phyloP scores from a whole-genome alignment of 2,797 vertebrate genomes.

The Anisognathus igniventris region DNA sequence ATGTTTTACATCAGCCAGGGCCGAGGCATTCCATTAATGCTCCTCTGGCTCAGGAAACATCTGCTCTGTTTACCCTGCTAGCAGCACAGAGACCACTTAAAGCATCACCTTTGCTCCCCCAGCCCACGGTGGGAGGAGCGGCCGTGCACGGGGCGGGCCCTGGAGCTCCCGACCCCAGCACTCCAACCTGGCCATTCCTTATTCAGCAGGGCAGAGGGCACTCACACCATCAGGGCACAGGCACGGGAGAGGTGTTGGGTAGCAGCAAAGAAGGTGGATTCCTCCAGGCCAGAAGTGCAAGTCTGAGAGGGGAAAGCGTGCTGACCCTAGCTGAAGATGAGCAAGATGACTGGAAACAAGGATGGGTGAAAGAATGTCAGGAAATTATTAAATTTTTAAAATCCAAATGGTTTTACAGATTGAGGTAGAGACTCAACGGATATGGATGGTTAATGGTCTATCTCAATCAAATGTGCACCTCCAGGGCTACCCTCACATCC shows the following conservation, averaged over 20 bases:
- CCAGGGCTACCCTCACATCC: rapidly evolving
- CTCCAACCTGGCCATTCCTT: not conserved
- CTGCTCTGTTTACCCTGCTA: slow-evolving; percentile 16
- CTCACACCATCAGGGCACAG: not conserved
- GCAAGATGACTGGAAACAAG: not conserved
- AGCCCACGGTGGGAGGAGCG: not conserved
- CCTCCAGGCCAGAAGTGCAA: not conserved
- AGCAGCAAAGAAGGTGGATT: not conserved
- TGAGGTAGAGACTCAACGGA: not conserved
- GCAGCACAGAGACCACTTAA: slow-evolving; percentile 19
- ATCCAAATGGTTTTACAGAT: not conserved
- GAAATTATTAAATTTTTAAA: not conserved
- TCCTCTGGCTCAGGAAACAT: not conserved
- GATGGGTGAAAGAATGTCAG: not conserved
- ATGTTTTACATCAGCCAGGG: not conserved
- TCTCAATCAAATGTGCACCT: rapidly evolving
- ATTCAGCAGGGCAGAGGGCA: not conserved
- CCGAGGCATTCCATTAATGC: not conserved
- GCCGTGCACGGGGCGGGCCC: rapidly evolving
- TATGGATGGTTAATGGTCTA: not conserved
- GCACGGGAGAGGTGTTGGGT: rapidly evolving
- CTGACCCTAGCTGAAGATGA: not conserved
- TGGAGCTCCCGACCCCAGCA: not conserved
- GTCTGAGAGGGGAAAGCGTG: not conserved
- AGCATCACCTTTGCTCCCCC: not conserved